Evolutionary conservation across 2,113 vertebrate species (phyloP), one percentile per base, ranked within the genome.

Genomic region (Glareola pratincola): DNA sequence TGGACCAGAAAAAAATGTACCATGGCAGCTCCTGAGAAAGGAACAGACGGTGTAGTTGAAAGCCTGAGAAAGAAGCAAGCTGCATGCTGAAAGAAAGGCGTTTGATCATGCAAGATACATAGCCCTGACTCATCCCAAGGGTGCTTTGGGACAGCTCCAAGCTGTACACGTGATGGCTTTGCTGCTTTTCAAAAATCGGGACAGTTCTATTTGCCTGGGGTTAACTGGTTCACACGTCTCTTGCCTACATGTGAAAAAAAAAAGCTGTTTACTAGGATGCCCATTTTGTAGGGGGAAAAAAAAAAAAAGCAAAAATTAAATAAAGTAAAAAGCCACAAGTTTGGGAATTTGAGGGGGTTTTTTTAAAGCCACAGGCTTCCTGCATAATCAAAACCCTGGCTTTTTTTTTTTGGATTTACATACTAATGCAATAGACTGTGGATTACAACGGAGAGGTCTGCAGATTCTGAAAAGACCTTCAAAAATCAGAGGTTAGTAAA

Each of bases 111-210:
- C 57, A 88, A 81, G 72, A 83, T 80, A 47, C 24, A 54, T 8
- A 92, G 32, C 41, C 67, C 75, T 94, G 95, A 97, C 72, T 95
- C 92, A 94, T 94, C 45, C 45, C 54, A 45, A 92, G 81, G 26
- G 36, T 74, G 43, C 12, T 90, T 34, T 76, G 62, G 59, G 82
- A 73, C 54, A 77, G 79, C 75, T 84, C 63, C 20, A n/a, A 84
- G 85, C 63, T 63, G 36, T 74, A n/a, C 72, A 90, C 5, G 1
- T 30, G 67, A 62, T 47, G 24, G 7, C 3, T 77, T 86, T 80
- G 45, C 9, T 92, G 14, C 53, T 91, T 71, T 36, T 66, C 83
- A 69, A 77, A 93, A 94, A 47, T 41, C 75, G 77, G 54, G 45
- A 69, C 79, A 66, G 19, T 37, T 88, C 26, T 48, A 20, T 69